Percentiles rank a stretch among this genome's conserved stretches.
phyloP scores from a whole-genome alignment of 2,113 vertebrate species.

The Pedetes capensis region DNA sequence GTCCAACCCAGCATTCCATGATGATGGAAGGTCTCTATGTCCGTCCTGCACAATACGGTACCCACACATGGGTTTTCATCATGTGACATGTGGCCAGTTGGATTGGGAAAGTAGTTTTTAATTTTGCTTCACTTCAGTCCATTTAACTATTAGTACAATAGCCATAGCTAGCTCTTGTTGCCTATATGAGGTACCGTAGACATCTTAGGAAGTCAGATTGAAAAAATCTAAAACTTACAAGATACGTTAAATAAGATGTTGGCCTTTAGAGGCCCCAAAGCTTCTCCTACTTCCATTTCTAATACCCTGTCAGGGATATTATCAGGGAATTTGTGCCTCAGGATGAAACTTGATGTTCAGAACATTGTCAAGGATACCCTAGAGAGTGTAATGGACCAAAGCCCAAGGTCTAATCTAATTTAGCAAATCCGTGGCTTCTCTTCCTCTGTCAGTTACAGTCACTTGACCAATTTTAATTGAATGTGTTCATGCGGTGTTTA shows the following conservation, averaged over 20 bases:
- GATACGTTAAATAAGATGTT: background rate
- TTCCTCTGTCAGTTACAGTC: background rate
- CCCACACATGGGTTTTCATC: accelerated
- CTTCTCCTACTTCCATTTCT: background rate
- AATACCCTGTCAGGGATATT: background rate
- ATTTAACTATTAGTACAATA: no score
- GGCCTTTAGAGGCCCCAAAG: background rate
- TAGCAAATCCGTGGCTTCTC: background rate
- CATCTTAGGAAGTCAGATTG: no score
- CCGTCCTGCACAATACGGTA: accelerated
- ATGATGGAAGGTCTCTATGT: accelerated
- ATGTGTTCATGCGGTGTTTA: background rate
- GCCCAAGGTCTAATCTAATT: background rate
- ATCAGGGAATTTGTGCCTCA: background rate
- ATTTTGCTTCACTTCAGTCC: background rate
- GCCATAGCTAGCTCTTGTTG: background rate
- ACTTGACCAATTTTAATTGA: conserved; percentile 36
- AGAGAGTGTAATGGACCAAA: background rate
- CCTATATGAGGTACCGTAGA: accelerated
- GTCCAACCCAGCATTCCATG: accelerated
- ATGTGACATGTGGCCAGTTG: accelerated
- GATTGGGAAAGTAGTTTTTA: background rate
- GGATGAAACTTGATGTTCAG: background rate
- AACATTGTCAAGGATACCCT: background rate
- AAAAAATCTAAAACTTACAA: no score